Percentiles rank a stretch among this genome's conserved stretches.
phyloP scores from a whole-genome alignment of 2,888 invertebrate species.

The Mantis religiosa region DNA sequence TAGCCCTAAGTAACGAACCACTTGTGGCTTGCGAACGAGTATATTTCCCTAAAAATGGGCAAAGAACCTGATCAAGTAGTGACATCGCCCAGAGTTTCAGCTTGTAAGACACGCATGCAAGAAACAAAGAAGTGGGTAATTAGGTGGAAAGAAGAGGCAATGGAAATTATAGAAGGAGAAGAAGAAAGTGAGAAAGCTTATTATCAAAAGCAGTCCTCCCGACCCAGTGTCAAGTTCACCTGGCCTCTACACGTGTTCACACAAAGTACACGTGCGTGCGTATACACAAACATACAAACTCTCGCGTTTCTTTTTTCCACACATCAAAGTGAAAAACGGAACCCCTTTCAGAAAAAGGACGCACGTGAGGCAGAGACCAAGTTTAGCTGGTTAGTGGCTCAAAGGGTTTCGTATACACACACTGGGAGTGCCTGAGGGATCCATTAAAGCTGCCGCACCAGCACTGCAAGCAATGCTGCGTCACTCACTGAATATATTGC shows the following conservation, averaged over 20 bases:
- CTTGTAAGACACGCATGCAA: no score
- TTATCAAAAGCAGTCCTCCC: neutral
- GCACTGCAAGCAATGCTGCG: neutral
- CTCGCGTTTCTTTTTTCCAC: neutral
- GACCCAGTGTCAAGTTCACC: neutral
- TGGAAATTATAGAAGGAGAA: neutral
- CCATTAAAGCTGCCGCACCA: neutral
- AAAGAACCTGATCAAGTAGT: no score
- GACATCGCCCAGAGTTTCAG: no score
- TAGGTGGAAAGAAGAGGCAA: neutral
- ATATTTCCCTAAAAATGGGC: no score
- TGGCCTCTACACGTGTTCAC: neutral
- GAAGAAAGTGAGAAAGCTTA: neutral
- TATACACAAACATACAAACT: neutral
- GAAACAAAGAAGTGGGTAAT: neutral
- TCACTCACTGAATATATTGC: no score
- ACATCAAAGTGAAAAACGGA: conserved; percentile 12
- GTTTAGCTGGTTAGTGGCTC: conserved; percentile 1
- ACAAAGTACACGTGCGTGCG: neutral
- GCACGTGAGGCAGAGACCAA: neutral
- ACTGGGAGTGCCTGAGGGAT: neutral
- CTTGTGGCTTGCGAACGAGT: no score
- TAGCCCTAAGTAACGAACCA: no score
- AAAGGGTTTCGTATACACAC: neutral
- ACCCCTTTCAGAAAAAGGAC: neutral